Evolutionary conservation across 1,140 invertebrate genomes (phyloP).

Genomic region (Tetramorium alpestre): DNA sequence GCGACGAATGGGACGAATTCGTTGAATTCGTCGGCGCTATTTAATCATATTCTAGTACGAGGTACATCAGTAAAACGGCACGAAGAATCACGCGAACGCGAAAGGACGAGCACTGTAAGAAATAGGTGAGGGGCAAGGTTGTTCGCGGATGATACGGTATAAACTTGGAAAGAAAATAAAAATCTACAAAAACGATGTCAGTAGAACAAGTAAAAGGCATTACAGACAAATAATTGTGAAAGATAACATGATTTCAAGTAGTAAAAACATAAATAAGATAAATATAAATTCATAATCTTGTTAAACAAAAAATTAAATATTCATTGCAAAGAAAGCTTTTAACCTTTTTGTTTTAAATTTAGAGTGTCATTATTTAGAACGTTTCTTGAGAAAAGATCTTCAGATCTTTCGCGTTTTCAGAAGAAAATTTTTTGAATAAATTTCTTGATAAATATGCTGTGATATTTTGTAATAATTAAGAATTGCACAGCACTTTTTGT

Average conservation of each 20-base stretch:
- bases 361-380: neutral
- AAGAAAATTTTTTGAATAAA: neutral
- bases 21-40: neutral
- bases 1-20: neutral
- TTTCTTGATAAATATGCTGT: neutral
- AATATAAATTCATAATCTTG: neutral
- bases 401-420: neutral
- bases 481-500: neutral
- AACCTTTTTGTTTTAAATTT: neutral
- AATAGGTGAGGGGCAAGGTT: slow-evolving; percentile 62
- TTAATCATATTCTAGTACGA: slow-evolving; percentile 43
- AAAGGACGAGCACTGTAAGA: slow-evolving; percentile 20
- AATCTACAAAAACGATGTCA: slow-evolving; percentile 12
- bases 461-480: neutral
- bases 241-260: neutral
- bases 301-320: neutral
- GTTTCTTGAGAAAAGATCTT: neutral
- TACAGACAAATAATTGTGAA: neutral
- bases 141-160: neutral
- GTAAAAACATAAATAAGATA: neutral
- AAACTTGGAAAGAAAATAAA: neutral
- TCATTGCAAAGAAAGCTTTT: neutral
- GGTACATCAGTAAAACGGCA: slow-evolving; percentile 28
- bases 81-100: slow-evolving; percentile 50
- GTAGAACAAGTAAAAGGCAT: neutral